Conservation (phyloP, 2,888 invertebrate species). For the Dasypogon diadema region DNA sequence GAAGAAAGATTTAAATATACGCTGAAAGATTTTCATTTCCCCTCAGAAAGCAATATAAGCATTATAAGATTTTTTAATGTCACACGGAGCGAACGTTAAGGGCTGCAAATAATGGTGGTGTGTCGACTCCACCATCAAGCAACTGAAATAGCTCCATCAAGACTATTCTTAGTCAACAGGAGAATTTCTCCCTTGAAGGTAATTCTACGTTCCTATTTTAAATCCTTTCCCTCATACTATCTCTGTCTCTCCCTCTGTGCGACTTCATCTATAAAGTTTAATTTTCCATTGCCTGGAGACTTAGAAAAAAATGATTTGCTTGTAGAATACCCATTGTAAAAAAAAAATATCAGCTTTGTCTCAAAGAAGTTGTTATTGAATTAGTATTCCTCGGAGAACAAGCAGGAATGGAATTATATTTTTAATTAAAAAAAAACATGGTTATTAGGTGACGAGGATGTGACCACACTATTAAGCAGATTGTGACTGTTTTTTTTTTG, state of each 20-base stretch:
- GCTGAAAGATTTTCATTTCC: slow-evolving; percentile 53
- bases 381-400: background rate
- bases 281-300: background rate
- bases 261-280: background rate
- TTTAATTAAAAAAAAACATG: too few relatives aligned
- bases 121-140: slow-evolving; percentile 23
- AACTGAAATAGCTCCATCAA: slow-evolving; percentile 47
- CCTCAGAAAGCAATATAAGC: slow-evolving; percentile 53
- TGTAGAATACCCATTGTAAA: background rate
- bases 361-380: background rate
- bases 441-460: too few relatives aligned
- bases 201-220: slow-evolving; percentile 45
- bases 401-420: too few relatives aligned
- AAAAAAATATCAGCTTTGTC: background rate
- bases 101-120: slow-evolving; percentile 33
- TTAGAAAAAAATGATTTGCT: slow-evolving; percentile 8
- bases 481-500: too few relatives aligned
- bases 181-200: slow-evolving; percentile 52
- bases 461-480: too few relatives aligned
- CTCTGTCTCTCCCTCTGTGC: background rate
- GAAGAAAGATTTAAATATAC: slow-evolving; percentile 44
- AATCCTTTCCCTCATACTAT: slow-evolving; percentile 35
- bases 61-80: slow-evolving; percentile 54
- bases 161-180: slow-evolving; percentile 46
- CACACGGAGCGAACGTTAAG: slow-evolving; percentile 53